Conservation (phyloP, 2,113 vertebrate genomes). For the Syngnathoides biaculeatus region DNA sequence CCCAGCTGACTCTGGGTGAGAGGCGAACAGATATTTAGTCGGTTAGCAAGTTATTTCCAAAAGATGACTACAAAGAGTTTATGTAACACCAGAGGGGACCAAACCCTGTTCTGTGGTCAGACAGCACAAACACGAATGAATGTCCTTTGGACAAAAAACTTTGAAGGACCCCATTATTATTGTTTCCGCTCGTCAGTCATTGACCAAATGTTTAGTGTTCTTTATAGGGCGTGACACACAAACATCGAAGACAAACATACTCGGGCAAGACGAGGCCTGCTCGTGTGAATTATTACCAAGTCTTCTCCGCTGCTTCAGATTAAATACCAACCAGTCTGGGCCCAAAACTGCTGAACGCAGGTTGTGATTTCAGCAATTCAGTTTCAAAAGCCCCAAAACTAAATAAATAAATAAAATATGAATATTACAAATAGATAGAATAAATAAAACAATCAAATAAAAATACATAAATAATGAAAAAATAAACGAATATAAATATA, state of each 20-base stretch:
- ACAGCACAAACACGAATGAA: neutral
- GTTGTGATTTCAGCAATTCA: neutral
- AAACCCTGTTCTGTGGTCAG: neutral
- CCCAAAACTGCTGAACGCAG: neutral
- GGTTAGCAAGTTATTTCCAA: slow-evolving; percentile 43
- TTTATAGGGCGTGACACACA: slow-evolving; percentile 12
- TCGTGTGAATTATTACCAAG: neutral
- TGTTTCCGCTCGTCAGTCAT: neutral
- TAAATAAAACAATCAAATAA: too few species aligned
- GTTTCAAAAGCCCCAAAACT: too few species aligned
- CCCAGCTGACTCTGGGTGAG: too few species aligned
- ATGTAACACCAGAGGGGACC: slow-evolving; percentile 18
- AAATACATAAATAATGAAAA: too few species aligned
- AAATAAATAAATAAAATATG: too few species aligned
- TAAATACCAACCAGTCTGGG: neutral
- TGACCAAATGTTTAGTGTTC: slow-evolving; percentile 4
- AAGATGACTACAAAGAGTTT: slow-evolving; percentile 40
- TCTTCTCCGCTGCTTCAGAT: neutral
- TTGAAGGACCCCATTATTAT: slow-evolving; percentile 2
- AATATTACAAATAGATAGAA: too few species aligned
- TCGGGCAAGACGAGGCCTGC: slow-evolving; percentile 16
- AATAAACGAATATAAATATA: too few species aligned
- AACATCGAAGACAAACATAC: neutral
- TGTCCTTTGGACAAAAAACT: slow-evolving; percentile 13
- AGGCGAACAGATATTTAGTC: too few species aligned